Conservation (phyloP, 2,888 invertebrate genomes). For the Diadromus collaris region DNA sequence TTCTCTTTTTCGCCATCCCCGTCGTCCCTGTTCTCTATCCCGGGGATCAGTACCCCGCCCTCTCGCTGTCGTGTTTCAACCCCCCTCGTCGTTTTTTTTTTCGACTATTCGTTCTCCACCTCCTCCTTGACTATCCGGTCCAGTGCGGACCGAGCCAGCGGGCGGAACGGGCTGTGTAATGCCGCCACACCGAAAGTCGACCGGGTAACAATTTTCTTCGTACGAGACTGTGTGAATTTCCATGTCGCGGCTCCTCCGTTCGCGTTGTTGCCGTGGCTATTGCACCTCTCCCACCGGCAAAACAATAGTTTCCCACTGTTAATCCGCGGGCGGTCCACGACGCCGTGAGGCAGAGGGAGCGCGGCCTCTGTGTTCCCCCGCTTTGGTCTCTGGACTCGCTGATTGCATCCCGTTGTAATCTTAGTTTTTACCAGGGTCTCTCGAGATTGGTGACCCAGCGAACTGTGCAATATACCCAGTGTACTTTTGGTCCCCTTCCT, state of each 20-base stretch:
- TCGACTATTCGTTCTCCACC: conserved; percentile 8
- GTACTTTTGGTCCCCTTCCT: not conserved
- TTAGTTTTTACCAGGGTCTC: conserved; percentile 74
- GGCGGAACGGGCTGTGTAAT: conserved; percentile 21
- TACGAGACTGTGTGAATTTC: conserved; percentile 23
- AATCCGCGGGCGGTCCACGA: conserved; percentile 64
- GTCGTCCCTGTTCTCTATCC: conserved; percentile 32
- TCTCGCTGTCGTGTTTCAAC: conserved; percentile 2
- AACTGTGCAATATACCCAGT: conserved; percentile 18
- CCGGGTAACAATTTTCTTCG: conserved; percentile 47
- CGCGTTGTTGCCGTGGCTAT: conserved; percentile 12
- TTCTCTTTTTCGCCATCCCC: conserved; percentile 35
- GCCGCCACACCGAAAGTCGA: conserved; percentile 31
- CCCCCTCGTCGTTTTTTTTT: conserved; percentile 17
- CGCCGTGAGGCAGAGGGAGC: conserved; percentile 25
- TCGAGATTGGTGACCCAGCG: conserved; percentile 67
- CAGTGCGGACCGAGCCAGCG: conserved; percentile 3
- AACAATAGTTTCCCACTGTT: conserved; percentile 69
- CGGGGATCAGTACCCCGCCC: conserved; percentile 9
- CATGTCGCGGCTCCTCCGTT: not conserved
- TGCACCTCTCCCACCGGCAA: conserved; percentile 55
- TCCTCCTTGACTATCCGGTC: conserved; percentile 22
- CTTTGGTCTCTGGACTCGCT: conserved; percentile 58
- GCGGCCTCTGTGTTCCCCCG: not conserved
- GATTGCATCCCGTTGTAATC: conserved; percentile 78